Percentiles rank a stretch among this genome's conserved stretches.
phyloP scores from a whole-genome alignment of 2,113 vertebrate species.

The Suncus etruscus region DNA sequence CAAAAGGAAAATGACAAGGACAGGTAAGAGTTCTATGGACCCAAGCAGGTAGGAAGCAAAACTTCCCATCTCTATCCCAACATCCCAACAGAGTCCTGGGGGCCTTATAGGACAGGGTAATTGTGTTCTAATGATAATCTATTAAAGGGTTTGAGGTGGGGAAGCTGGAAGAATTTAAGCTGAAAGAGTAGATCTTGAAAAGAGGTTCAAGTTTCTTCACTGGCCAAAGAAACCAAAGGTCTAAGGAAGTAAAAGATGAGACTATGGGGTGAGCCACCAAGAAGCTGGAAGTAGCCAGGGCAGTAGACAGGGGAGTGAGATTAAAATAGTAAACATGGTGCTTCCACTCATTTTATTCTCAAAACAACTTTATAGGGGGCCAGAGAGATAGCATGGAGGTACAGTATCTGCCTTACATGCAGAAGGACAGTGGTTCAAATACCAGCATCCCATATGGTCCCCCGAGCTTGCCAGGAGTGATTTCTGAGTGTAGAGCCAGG shows the following conservation, averaged over 20 bases:
- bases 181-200: slow-evolving; percentile 45
- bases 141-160: neutral
- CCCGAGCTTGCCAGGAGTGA: too few relatives aligned
- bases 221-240: slow-evolving; percentile 18
- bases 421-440: too few relatives aligned
- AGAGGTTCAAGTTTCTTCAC: slow-evolving; percentile 32
- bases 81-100: neutral
- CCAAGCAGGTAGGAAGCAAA: neutral
- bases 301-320: slow-evolving; percentile 5
- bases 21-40: neutral
- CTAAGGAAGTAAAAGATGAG: neutral
- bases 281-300: neutral
- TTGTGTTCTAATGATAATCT: neutral
- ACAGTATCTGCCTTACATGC: neutral
- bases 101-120: neutral
- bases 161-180: neutral
- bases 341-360: slow-evolving; percentile 20
- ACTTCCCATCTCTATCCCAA: neutral
- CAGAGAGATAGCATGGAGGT: neutral
- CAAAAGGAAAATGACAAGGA: slow-evolving; percentile 11
- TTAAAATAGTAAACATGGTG: slow-evolving; percentile 22
- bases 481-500: too few relatives aligned
- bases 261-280: neutral
- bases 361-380: neutral
- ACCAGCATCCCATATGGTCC: too few relatives aligned